phyloP scores from a whole-genome alignment of 2,888 invertebrate species.

The Andricus quercusramuli region DNA sequence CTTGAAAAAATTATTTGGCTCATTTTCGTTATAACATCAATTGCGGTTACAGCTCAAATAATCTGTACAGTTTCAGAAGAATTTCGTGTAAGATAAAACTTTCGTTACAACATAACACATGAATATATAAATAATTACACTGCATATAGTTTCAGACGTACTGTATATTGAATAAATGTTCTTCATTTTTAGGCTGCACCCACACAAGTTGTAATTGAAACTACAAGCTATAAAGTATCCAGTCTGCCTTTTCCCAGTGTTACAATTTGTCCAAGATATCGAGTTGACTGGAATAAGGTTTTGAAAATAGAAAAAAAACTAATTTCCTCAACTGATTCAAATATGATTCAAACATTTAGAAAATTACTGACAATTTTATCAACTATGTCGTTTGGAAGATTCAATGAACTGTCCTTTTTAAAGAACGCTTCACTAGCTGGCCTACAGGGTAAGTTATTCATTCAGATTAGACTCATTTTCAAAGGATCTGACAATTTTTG shows the following conservation, averaged over 20 bases:
- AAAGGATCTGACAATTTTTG: too few relatives aligned
- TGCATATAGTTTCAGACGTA: too few relatives aligned
- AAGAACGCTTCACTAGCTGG: not conserved
- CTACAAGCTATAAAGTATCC: constrained; percentile 62
- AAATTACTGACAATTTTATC: not conserved
- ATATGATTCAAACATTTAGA: not conserved
- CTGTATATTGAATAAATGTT: not conserved
- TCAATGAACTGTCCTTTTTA: not conserved
- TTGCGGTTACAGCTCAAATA: not conserved
- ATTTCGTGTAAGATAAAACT: too few relatives aligned
- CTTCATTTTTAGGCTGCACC: constrained; percentile 50
- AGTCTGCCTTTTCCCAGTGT: constrained; percentile 69
- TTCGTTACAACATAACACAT: too few relatives aligned
- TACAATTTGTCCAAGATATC: constrained; percentile 65
- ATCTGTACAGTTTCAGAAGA: too few relatives aligned
- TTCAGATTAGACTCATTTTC: too few relatives aligned
- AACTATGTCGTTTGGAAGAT: not conserved
- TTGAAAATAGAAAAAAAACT: constrained; percentile 45
- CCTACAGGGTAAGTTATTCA: not conserved
- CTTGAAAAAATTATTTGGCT: constrained; percentile 62
- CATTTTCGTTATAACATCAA: constrained; percentile 56
- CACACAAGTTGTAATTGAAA: constrained; percentile 65
- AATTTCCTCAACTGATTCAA: constrained; percentile 15
- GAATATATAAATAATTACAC: too few relatives aligned
- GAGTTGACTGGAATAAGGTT: constrained; percentile 65